Evolutionary conservation across 2,888 invertebrate species (phyloP).

Genomic region (Lordiphosa andalusiaca): DNA sequence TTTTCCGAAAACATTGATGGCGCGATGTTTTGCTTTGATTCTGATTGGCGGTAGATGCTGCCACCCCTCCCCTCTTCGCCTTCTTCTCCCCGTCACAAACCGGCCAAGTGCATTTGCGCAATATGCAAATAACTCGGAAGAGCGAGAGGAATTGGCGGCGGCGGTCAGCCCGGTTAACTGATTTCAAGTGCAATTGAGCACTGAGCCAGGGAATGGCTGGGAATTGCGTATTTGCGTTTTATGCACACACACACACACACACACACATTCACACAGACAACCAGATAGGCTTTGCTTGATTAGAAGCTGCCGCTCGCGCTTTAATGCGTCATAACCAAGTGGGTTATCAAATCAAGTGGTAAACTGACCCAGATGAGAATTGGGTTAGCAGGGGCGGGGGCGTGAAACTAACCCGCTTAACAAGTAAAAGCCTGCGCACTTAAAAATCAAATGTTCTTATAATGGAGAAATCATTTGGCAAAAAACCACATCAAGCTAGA

Average conservation of each 20-base stretch:
- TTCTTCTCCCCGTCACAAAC: too few relatives aligned
- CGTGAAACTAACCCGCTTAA: too few relatives aligned
- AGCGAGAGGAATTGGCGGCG: not conserved
- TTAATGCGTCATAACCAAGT: not conserved
- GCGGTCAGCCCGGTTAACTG: conserved; percentile 28
- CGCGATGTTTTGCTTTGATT: conserved; percentile 9
- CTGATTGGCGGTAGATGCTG: not conserved
- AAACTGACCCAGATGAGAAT: too few relatives aligned
- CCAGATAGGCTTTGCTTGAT: not conserved
- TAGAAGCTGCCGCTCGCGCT: not conserved
- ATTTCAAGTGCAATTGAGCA: conserved; percentile 46
- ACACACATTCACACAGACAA: not conserved
- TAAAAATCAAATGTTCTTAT: too few relatives aligned
- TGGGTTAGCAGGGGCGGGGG: too few relatives aligned
- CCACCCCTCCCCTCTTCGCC: too few relatives aligned
- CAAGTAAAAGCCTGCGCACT: too few relatives aligned
- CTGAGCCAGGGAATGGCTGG: not conserved
- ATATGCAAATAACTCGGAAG: conserved; percentile 8
- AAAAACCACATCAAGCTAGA: too few relatives aligned
- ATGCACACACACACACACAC: not conserved
- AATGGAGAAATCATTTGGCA: too few relatives aligned
- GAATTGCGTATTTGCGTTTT: not conserved
- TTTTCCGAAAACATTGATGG: not conserved
- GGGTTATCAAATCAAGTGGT: too few relatives aligned
- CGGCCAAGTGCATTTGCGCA: conserved; percentile 1